phyloP scores from a whole-genome alignment of 1,140 invertebrate genomes.

The Drosophila dunni region DNA sequence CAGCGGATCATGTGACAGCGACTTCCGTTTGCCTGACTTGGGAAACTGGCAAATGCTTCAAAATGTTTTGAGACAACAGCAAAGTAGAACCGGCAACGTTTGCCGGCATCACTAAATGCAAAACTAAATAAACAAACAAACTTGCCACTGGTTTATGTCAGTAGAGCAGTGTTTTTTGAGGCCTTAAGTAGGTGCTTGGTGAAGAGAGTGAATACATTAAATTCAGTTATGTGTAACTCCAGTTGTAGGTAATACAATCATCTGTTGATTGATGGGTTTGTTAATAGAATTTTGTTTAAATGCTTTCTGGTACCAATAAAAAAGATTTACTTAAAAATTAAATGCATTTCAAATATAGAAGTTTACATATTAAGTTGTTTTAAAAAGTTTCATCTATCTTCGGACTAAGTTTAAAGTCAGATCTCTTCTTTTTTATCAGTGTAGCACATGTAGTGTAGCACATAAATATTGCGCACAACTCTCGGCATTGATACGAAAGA shows the following conservation, averaged over 20 bases:
- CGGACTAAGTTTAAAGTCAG: too few relatives aligned
- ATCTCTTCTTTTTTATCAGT: too few relatives aligned
- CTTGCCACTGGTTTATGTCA: conserved; percentile 51
- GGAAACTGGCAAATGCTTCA: conserved; percentile 64
- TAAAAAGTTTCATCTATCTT: too few relatives aligned
- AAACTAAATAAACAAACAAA: conserved; percentile 62
- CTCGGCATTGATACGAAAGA: conserved; percentile 51
- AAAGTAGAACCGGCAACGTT: conserved; percentile 25
- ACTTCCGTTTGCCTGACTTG: conserved; percentile 53
- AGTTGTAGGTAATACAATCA: too few relatives aligned
- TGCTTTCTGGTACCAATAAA: too few relatives aligned
- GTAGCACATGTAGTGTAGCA: conserved; percentile 2
- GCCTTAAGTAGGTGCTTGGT: not conserved
- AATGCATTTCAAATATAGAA: not conserved
- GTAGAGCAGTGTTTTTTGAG: conserved; percentile 31
- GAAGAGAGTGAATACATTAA: too few relatives aligned
- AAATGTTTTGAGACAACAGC: conserved; percentile 55
- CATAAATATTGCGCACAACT: conserved; percentile 33
- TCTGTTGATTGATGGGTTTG: too few relatives aligned
- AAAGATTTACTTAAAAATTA: not conserved
- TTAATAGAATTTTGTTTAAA: too few relatives aligned
- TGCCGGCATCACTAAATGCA: conserved; percentile 59
- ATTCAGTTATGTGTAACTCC: too few relatives aligned
- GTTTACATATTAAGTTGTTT: not conserved
- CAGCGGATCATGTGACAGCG: conserved; percentile 58